A percentile compares a stretch with the other conserved stretches of the same genome.
Conservation (phyloP, 1,140 invertebrate genomes). For the Caenorhabditis latens region DNA sequence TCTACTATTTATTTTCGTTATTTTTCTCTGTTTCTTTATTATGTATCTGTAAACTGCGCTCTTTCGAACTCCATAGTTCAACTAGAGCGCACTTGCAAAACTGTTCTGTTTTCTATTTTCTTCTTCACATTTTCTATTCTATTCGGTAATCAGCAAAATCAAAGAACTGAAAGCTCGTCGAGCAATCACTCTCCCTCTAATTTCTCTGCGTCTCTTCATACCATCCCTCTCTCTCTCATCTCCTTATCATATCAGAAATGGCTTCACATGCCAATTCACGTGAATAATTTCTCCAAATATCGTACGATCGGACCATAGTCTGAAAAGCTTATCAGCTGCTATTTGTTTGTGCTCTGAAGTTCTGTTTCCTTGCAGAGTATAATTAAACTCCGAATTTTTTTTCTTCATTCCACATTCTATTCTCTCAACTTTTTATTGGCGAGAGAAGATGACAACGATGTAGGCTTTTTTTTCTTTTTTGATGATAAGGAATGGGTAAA, state of each 20-base stretch:
- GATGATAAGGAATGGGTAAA: not conserved
- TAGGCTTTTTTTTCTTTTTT: not conserved
- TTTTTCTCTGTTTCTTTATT: not conserved
- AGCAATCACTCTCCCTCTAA: too few relatives aligned
- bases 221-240: not conserved
- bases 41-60: too few relatives aligned
- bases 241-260: not conserved
- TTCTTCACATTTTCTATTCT: not conserved
- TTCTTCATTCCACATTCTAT: not conserved
- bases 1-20: not conserved
- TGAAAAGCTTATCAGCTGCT: slow-evolving; percentile 44
- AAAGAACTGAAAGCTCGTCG: slow-evolving; percentile 19
- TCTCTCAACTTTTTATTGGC: not conserved
- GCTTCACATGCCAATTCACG: slow-evolving; percentile 35
- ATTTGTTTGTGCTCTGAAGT: slow-evolving; percentile 35
- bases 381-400: not conserved
- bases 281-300: slow-evolving; percentile 45
- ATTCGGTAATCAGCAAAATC: not conserved
- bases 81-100: not conserved
- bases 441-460: not conserved
- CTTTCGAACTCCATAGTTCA: too few relatives aligned
- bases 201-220: slow-evolving; percentile 21
- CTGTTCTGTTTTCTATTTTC: not conserved
- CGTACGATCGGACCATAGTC: slow-evolving; percentile 50
- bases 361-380: not conserved